A percentile compares a stretch with the other conserved stretches of the same genome.
phyloP scores from a whole-genome alignment of 2,888 invertebrate genomes.

The Strigamia transsilvanica region DNA sequence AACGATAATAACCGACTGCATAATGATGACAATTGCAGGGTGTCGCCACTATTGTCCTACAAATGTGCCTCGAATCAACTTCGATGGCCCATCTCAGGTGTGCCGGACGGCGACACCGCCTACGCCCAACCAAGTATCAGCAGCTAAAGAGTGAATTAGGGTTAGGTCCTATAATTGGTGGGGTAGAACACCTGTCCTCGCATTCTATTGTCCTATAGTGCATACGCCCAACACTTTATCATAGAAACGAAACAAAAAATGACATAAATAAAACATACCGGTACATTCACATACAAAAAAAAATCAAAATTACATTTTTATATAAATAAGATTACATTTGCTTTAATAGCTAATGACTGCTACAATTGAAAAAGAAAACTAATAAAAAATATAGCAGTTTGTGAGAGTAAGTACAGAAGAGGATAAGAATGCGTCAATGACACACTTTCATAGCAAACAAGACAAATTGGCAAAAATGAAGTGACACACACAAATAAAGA shows the following conservation, averaged over 20 bases:
- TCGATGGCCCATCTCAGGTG: constrained; percentile 26
- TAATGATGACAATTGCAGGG: constrained; percentile 41
- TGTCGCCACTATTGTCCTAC: constrained; percentile 42
- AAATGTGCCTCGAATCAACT: not conserved
- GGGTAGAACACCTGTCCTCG: constrained; percentile 46
- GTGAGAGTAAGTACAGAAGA: not conserved
- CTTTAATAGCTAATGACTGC: not conserved
- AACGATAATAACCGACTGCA: constrained; percentile 19
- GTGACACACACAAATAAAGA: constrained; percentile 48
- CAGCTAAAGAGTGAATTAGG: constrained; percentile 34
- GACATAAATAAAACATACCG: constrained; percentile 36
- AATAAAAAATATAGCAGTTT: not conserved
- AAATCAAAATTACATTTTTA: not conserved
- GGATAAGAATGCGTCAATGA: not conserved
- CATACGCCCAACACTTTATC: constrained; percentile 19
- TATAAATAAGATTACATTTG: not conserved
- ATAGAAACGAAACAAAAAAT: not conserved
- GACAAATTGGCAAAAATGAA: constrained; percentile 42
- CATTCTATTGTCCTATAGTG: constrained; percentile 26
- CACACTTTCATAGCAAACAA: constrained; percentile 22
- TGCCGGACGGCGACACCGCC: constrained; percentile 19
- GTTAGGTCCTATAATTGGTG: constrained; percentile 40
- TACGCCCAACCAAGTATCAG: not conserved
- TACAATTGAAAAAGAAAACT: not conserved
- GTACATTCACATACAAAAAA: not conserved